These are phyloP conservation scores for Drosophila oshimai DNA, from an alignment of 1,140 invertebrate genomes.

Conservation along the genomic window DNA sequence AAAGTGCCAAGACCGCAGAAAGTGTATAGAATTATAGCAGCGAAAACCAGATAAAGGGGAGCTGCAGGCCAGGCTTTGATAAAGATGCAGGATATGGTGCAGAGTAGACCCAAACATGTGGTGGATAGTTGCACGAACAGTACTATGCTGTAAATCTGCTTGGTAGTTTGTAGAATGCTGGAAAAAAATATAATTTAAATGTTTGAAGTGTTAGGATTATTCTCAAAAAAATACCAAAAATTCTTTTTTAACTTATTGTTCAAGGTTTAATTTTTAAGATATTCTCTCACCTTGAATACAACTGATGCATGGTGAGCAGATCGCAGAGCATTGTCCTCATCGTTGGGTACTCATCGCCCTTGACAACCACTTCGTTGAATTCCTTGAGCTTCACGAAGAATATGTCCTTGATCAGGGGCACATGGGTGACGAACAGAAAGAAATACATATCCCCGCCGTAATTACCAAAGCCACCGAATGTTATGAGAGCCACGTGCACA, in stretches of 20 bases:
- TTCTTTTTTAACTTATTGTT: no score
- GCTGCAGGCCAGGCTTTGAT: slow-evolving; percentile 52
- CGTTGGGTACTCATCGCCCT: not conserved
- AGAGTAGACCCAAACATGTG: slow-evolving; percentile 29
- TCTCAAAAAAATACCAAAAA: not conserved
- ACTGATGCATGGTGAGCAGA: slow-evolving; percentile 53
- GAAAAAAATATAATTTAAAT: not conserved
- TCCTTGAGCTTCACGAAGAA: slow-evolving; percentile 41
- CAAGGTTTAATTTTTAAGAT: not conserved
- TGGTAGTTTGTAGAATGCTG: slow-evolving; percentile 44
- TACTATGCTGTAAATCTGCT: slow-evolving; percentile 38
- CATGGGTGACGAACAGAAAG: slow-evolving; percentile 49
- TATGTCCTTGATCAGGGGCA: slow-evolving; percentile 56
- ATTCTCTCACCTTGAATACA: slow-evolving; percentile 17
- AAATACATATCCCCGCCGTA: slow-evolving; percentile 68
- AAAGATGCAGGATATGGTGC: slow-evolving; percentile 61
- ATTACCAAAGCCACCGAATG: slow-evolving; percentile 54
- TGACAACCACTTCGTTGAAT: slow-evolving; percentile 32
- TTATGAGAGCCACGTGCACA: slow-evolving; percentile 18
- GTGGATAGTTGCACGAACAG: slow-evolving; percentile 48
- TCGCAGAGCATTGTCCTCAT: slow-evolving; percentile 20
- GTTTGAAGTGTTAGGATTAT: no score
- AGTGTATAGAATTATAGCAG: slow-evolving; percentile 33
- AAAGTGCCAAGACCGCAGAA: slow-evolving; percentile 58
- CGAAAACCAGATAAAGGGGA: slow-evolving; percentile 41